Evolutionary conservation across 2,113 vertebrate genomes (phyloP), one percentile per base, ranked within the genome.

Genomic region (Calypte anna): DNA sequence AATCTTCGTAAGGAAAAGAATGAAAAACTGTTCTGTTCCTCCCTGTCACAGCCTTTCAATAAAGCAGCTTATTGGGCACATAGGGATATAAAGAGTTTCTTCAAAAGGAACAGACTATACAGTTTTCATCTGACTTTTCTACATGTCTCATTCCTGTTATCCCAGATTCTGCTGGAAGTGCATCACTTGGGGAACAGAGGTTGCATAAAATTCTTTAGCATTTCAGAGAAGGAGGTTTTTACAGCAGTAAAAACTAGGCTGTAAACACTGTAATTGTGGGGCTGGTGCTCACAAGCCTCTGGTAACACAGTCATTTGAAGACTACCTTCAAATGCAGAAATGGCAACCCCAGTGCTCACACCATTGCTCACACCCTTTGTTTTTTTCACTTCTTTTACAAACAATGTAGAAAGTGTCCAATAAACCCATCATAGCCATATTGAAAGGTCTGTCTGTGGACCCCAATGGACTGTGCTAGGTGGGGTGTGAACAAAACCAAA

Each of bases 371-470:
- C 40, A 40, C 18, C 5, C 0, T 48, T 46, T 19, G 20, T 4
- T 66, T 72, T 80, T 66, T 63, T 24, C 51, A 48, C 50, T 59
- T 69, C 23, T 61, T 61, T 55, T 67, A 63, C 23, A 61, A 53
- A n/a, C 50, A 18, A 5, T 9, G 22, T n/a, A 58, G 51, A 14
- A 46, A 57, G 38, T 21, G 14, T 25, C 54, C 86, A 82, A 43
- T 4, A 6, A 31, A 48, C 54, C 51, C 22, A 36, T 59, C 64
- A 40, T 2, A 44, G 36, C 13, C 57, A 70, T 11, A 14, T 28
- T 54, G 18, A 31, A 1, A 3, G 23, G 28, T 40, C 33, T 67
- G n/a, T 67, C 33, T 0, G 0, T 53, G 53, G 20, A 67, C 50
- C 21, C 9, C n/a, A 30, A 4, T 22, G 28, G 46, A 23, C 77